Percentiles rank a stretch among this genome's conserved stretches.
Evolutionary conservation across 2,797 vertebrate genomes (phyloP).

Genomic region (Scleropages formosus): DNA sequence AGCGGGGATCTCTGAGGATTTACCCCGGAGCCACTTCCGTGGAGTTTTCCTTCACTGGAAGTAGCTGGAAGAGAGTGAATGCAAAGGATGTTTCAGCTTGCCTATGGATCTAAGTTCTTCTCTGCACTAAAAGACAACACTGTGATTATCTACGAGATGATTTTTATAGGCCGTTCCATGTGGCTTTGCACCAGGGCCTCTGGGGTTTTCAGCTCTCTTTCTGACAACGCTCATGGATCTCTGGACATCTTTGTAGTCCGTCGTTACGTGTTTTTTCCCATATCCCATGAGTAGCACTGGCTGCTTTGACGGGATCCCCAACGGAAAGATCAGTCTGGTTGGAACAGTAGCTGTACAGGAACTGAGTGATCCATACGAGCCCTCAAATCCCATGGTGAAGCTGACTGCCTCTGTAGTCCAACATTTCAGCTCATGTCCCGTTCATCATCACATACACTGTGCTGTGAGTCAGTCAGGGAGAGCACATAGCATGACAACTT

Average conservation of each 20-base stretch:
- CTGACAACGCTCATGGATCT: slow-evolving; percentile 64
- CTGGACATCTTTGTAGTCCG: slow-evolving; percentile 57
- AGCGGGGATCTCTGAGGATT: neutral
- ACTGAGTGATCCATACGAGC: too few species aligned
- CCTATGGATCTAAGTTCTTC: slow-evolving; percentile 65
- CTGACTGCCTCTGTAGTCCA: neutral
- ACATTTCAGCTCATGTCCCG: neutral
- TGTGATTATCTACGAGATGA: slow-evolving; percentile 79
- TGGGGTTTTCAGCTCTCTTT: slow-evolving; percentile 64
- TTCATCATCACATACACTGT: too few species aligned
- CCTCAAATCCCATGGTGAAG: neutral
- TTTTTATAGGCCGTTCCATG: slow-evolving; percentile 73
- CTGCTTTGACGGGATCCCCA: neutral
- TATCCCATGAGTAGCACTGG: neutral
- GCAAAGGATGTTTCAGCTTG: slow-evolving; percentile 48
- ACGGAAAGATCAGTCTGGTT: neutral
- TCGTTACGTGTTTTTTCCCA: slow-evolving; percentile 26
- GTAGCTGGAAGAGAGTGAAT: neutral
- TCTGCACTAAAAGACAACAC: slow-evolving; percentile 65
- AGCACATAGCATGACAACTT: too few species aligned
- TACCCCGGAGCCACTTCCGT: neutral
- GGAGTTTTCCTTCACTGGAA: neutral
- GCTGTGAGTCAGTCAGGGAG: too few species aligned
- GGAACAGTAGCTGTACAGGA: neutral
- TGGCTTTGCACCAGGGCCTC: slow-evolving; percentile 61